Conservation (phyloP, 2,888 invertebrate species). For the Artemia sinica region DNA sequence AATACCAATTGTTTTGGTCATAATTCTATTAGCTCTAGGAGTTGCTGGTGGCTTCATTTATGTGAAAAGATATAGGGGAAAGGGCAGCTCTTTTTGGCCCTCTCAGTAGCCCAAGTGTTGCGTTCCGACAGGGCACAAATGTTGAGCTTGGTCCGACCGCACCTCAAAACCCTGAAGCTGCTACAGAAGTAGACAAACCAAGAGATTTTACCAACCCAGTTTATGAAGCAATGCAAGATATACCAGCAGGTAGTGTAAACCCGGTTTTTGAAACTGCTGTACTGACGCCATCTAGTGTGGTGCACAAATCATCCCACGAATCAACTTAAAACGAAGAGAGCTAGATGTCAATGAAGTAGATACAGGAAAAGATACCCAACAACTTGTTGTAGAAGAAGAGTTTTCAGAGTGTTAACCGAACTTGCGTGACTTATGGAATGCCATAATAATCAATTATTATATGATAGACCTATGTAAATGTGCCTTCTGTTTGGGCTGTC, state of each 20-base stretch:
- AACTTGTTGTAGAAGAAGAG: constrained; percentile 67
- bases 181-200: constrained; percentile 24
- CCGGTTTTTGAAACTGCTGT: constrained; percentile 49
- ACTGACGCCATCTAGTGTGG: constrained; percentile 61
- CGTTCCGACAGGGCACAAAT: constrained; percentile 80
- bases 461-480: no score
- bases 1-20: constrained; percentile 53
- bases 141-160: constrained; percentile 54
- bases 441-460: no score
- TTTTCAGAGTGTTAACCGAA: constrained; percentile 36
- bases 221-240: constrained; percentile 57
- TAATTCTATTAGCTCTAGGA: constrained; percentile 51
- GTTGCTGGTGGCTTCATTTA: constrained; percentile 59
- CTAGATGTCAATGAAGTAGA: constrained; percentile 64
- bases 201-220: constrained; percentile 94
- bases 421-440: no score
- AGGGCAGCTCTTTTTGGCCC: constrained; percentile 57
- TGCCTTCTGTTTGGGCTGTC: no score
- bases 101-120: constrained; percentile 72
- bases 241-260: constrained; percentile 20
- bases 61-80: constrained; percentile 43
- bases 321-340: constrained; percentile 54
- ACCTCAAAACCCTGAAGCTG: constrained; percentile 41
- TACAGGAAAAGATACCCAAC: constrained; percentile 77
- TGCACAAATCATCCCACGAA: constrained; percentile 57